Evolutionary conservation across 2,797 vertebrate genomes (phyloP), one percentile per base, ranked within the genome.

Genomic region (Lates japonicus): DNA sequence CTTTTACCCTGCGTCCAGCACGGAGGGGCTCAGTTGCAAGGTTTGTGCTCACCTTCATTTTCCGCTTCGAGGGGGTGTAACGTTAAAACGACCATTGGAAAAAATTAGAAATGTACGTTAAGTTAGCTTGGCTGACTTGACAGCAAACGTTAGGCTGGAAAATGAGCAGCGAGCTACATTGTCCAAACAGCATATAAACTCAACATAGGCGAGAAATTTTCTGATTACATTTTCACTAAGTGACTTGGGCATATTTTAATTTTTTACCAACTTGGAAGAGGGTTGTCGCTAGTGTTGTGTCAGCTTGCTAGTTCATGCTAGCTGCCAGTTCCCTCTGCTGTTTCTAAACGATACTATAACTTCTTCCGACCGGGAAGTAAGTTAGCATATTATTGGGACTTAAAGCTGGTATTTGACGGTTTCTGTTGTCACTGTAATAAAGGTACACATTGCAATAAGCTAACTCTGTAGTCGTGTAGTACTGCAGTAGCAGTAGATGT

Each of bases 11-110:
- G 95, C 91, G 93, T 97, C 12, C 97, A 97, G 35, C 96, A 96
- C 81, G 97, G 97, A 84, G 96, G 93, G 88, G 97, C 97, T 77
- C 97, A 97, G 91, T 95, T 97, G 84, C 97, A 96, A 98, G 97
- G 97, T 98, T 77, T 62, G 95, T 82, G 19, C 49, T 70, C 75
- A 48, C 70, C 77, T 83, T 86, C 82, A 52, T 74, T 66, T 71
- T 29, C 57, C 31, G 33, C 42, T 60, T 54, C 55, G 41, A 29
- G 31, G 61, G 42, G 61, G 52, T 29, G 54, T 17, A 68, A 68
- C 54, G 33, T 69, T 54, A 64, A 77, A 76, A 14, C 63, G 37
- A 80, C 64, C 61, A 57, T 55, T 84, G 80, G 44, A 77, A 54
- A 55, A 46, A 14, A 74, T 67, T 69, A 71, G 62, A 74, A 52